Conservation (phyloP, 2,797 vertebrate genomes). For the Champsocephalus esox region DNA sequence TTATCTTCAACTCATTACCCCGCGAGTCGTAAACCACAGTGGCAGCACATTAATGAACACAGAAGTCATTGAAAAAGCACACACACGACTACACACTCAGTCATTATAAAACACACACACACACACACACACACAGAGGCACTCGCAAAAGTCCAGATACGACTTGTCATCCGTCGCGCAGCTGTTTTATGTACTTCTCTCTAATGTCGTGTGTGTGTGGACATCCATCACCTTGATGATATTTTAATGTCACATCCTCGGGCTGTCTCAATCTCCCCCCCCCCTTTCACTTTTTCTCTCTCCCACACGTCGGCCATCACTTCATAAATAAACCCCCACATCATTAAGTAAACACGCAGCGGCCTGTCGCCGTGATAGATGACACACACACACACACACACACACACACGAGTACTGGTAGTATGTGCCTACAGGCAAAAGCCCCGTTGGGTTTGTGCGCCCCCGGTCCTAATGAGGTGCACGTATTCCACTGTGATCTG, state of each 20-base stretch:
- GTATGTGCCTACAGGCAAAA: slow-evolving; percentile 59
- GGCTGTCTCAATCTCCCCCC: slow-evolving; percentile 72
- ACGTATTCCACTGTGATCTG: slow-evolving; percentile 38
- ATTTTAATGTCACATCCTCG: slow-evolving; percentile 84
- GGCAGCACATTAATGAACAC: slow-evolving; percentile 69
- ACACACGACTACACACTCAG: slow-evolving; percentile 35
- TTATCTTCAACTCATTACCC: slow-evolving; percentile 73
- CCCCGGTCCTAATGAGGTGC: slow-evolving; percentile 51
- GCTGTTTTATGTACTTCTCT: slow-evolving; percentile 74
- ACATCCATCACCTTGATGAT: slow-evolving; percentile 85
- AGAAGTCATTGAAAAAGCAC: slow-evolving; percentile 47
- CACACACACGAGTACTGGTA: slow-evolving; percentile 24
- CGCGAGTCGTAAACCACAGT: slow-evolving; percentile 61
- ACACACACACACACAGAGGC: neutral
- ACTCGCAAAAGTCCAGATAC: slow-evolving; percentile 60
- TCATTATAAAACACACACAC: slow-evolving; percentile 43
- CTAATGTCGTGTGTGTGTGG: slow-evolving; percentile 73
- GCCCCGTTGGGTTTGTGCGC: slow-evolving; percentile 25
- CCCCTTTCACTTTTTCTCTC: slow-evolving; percentile 39
- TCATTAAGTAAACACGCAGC: slow-evolving; percentile 83
- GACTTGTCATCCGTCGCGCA: slow-evolving; percentile 69
- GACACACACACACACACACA: slow-evolving; percentile 45
- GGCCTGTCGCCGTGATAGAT: slow-evolving; percentile 81
- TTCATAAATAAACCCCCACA: slow-evolving; percentile 84
- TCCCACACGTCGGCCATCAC: slow-evolving; percentile 70